Conservation (phyloP, 2,113 vertebrate genomes). For the Chaetorhynchus papuensis region DNA sequence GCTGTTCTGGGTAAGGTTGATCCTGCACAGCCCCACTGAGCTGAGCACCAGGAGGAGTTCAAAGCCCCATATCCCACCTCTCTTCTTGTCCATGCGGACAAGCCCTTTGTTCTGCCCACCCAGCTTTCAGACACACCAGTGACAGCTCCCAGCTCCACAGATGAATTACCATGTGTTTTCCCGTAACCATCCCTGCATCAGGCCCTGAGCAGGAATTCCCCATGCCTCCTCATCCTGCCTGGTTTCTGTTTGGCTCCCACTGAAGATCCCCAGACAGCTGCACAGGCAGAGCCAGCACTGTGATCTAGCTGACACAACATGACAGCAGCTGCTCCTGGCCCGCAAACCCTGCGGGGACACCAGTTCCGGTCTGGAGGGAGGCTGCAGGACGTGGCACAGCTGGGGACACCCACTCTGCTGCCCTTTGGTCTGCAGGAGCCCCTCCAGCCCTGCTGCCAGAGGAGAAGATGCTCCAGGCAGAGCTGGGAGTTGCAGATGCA, state of each 20-base stretch:
- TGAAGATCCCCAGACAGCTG: conserved; percentile 2
- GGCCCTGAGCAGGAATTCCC: background rate
- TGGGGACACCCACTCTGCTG: background rate
- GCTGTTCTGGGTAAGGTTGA: background rate
- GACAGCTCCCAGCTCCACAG: background rate
- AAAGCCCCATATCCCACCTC: background rate
- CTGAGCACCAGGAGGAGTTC: background rate
- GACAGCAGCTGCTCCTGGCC: conserved; percentile 25
- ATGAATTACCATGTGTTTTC: background rate
- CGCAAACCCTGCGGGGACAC: background rate
- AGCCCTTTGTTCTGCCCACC: background rate
- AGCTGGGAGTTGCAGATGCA: background rate
- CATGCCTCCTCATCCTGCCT: background rate
- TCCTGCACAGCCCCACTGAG: fast-evolving
- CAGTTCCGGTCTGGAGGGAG: background rate
- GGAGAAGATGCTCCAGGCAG: background rate
- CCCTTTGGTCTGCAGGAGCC: background rate
- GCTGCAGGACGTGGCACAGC: background rate
- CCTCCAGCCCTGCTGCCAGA: background rate
- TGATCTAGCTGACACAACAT: background rate
- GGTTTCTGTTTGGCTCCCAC: background rate
- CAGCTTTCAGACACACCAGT: background rate
- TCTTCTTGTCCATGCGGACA: background rate
- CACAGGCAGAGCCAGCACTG: background rate
- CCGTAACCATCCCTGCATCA: background rate